phyloP scores from a whole-genome alignment of 2,113 vertebrate genomes.

The Oncorhynchus kisutch region DNA sequence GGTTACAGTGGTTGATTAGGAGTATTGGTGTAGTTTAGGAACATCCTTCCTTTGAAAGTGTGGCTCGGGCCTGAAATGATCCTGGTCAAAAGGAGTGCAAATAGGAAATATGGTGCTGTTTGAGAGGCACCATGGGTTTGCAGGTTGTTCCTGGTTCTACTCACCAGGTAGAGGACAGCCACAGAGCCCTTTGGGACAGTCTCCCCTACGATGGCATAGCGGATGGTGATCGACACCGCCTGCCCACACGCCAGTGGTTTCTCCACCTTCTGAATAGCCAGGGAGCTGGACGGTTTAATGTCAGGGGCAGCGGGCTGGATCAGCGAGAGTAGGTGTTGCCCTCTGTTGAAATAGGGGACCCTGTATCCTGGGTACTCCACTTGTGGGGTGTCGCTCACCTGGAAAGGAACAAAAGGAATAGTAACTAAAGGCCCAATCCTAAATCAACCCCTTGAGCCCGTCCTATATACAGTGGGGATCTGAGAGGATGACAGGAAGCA shows the following conservation, averaged over 20 bases:
- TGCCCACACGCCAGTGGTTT: slow-evolving; percentile 47
- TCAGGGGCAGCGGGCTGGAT: slow-evolving; percentile 4
- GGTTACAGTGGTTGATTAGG: no score
- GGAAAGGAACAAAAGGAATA: background rate
- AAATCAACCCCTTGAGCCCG: background rate
- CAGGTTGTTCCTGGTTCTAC: slow-evolving; percentile 16
- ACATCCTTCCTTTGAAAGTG: background rate
- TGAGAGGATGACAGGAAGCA: no score
- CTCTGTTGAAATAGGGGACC: background rate
- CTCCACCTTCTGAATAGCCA: slow-evolving; percentile 48
- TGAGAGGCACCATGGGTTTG: no score
- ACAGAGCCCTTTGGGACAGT: slow-evolving; percentile 7
- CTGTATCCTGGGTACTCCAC: accelerated
- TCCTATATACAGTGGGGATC: background rate
- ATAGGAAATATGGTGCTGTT: no score
- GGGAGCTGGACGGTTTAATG: slow-evolving; percentile 43
- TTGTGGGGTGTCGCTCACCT: slow-evolving; percentile 33
- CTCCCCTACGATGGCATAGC: slow-evolving; percentile 62
- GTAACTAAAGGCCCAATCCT: background rate
- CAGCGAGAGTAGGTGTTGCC: background rate
- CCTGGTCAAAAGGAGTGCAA: no score
- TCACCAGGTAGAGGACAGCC: slow-evolving; percentile 66
- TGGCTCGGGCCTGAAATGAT: no score
- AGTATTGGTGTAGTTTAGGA: background rate
- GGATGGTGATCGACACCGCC: slow-evolving; percentile 41